Evolutionary conservation across 2,113 vertebrate genomes (phyloP).

Genomic region (Cardinalis cardinalis): DNA sequence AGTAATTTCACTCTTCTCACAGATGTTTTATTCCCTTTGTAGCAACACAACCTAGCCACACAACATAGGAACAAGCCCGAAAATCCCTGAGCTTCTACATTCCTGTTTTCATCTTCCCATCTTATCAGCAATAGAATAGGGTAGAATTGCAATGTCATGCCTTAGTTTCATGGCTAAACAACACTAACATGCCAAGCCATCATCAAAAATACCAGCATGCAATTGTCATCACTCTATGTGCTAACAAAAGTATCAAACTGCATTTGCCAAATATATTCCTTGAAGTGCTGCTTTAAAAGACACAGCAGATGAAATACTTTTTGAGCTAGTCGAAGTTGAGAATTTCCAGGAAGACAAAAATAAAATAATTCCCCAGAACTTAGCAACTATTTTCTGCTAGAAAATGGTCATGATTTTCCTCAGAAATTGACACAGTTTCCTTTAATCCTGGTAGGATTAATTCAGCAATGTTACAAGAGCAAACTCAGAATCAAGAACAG

Average conservation of each 20-base stretch:
- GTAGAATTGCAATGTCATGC: background rate
- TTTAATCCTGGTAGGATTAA: background rate
- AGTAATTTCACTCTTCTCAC: background rate
- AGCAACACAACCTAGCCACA: background rate
- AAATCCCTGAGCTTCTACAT: background rate
- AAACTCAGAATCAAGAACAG: background rate
- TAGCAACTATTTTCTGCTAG: background rate
- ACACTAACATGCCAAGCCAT: background rate
- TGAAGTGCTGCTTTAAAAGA: background rate
- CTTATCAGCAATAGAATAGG: background rate
- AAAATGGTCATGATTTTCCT: background rate
- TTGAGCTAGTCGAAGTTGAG: background rate
- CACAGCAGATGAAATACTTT: background rate
- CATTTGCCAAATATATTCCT: background rate
- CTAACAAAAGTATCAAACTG: background rate
- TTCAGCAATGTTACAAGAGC: background rate
- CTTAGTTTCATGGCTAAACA: background rate
- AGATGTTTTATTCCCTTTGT: background rate
- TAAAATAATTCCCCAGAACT: background rate
- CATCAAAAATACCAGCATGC: accelerated
- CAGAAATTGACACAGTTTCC: background rate
- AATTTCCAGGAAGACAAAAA: background rate
- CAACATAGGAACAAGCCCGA: background rate
- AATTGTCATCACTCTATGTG: background rate
- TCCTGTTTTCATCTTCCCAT: background rate